Base-by-base conservation (phyloP, 2,113 vertebrate species). In the Pseudorasbora parva region DNA sequence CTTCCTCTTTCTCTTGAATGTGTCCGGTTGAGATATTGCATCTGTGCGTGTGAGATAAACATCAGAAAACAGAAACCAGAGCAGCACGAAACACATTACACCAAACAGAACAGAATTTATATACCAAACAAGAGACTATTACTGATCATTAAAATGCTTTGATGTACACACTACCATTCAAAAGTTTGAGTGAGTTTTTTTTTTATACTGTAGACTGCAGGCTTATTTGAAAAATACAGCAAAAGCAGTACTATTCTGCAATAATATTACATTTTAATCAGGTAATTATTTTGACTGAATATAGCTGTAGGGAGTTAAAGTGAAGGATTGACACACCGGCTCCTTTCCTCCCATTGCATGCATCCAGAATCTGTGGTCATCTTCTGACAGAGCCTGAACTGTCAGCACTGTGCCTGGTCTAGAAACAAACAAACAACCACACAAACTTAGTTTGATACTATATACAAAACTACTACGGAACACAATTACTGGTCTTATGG, bases 281-380 rank as follows among this genome's bases (percentile, higher is more conserved):
- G 17, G 56, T 0, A 77, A 43, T 57, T 8, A 6, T 23, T 78
- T 10, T 57, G 4, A 76, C 2, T 54, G 37, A 74, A 51, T 30
- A 33, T n/a, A 51, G 23, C 2, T 19, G 15, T 62, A 45, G 14
- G 2, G 15, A 17, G 25, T 2, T 23, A 6, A 68, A 27, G 9
- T 23, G 88, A 79, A 57, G 27, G 3, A 66, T 33, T 88, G 33
- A 87, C 96, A 96, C 95, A 99, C 98, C 86, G 95, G 93, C 88
- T 98, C 98, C 91, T 97, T 99, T 89, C 97, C 97, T 85, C 96
- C 97, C 95, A 99, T 95, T 49, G 96, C 97, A 89, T 97, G 97
- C 93, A 99, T 94, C 98, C 98, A 99, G 81, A 95, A 94, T 84
- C 92, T 97, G 82, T 96, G 93, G 89, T 99, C 96, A 82, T 98